These are phyloP conservation scores for Zaprionus ghesquierei DNA, from an alignment of 1,140 invertebrate genomes.

Conservation along the genomic window DNA sequence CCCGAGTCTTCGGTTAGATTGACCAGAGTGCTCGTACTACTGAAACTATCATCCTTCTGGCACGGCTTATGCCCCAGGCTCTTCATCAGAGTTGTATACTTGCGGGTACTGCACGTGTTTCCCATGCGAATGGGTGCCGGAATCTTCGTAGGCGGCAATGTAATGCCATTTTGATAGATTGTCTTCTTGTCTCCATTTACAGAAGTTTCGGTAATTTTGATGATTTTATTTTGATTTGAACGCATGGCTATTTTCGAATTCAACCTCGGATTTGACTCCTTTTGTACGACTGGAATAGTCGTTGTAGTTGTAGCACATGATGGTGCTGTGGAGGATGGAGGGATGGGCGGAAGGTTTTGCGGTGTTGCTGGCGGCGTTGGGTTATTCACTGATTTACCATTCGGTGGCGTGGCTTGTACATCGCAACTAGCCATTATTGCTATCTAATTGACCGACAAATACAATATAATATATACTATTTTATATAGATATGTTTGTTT, in stretches of 20 bases:
- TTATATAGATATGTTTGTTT: background rate
- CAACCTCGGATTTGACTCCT: background rate
- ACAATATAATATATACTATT: background rate
- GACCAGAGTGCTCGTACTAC: slow-evolving; percentile 24
- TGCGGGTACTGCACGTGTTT: slow-evolving; percentile 25
- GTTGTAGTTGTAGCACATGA: background rate
- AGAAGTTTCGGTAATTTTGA: background rate
- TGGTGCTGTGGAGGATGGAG: background rate
- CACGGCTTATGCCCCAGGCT: background rate
- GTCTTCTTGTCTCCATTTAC: background rate
- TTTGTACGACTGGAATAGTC: no score
- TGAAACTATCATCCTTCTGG: slow-evolving; percentile 10
- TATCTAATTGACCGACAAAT: slow-evolving; percentile 13
- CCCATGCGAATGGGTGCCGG: slow-evolving; percentile 35
- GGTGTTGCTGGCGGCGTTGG: background rate
- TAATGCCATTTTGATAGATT: background rate
- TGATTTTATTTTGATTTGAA: background rate
- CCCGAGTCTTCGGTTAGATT: slow-evolving; percentile 49
- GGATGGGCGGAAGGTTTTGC: background rate
- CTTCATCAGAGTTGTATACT: slow-evolving; percentile 33
- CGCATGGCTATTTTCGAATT: background rate
- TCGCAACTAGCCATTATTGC: slow-evolving; percentile 56
- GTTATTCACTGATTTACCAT: slow-evolving; percentile 31
- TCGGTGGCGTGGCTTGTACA: slow-evolving; percentile 37
- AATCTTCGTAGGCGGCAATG: slow-evolving; percentile 38